A percentile compares a stretch with the other conserved stretches of the same genome.
Conservation (phyloP, 2,797 vertebrate species). For the Enteromius viviparus region DNA sequence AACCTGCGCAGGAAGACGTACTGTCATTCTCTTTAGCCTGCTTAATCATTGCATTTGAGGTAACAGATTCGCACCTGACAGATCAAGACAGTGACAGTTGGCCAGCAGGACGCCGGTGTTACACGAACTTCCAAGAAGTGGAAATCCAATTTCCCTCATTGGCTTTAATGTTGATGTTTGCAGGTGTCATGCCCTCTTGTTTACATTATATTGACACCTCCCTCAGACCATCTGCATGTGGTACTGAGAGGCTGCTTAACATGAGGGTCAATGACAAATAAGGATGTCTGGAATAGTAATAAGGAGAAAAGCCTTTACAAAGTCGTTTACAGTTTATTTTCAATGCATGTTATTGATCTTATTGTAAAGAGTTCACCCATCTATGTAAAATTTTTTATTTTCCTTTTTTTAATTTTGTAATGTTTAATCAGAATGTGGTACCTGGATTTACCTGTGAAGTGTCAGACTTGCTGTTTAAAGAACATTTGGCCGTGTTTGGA, state of each 20-base stretch:
- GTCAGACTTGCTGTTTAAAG: not conserved
- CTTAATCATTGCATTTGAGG: not conserved
- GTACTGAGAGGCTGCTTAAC: conserved; percentile 7
- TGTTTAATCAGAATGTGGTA: not conserved
- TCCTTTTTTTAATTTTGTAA: not conserved
- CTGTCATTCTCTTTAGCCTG: not conserved
- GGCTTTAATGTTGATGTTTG: conserved; percentile 30
- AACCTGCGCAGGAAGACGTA: not conserved
- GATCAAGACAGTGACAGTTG: not conserved
- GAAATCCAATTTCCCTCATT: conserved; percentile 24
- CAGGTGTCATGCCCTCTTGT: conserved; percentile 34
- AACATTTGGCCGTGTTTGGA: not conserved
- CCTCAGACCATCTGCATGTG: not conserved
- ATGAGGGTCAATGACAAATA: not conserved
- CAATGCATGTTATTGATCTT: not conserved
- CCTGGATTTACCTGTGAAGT: not conserved
- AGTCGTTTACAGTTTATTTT: not conserved
- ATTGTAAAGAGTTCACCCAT: not conserved
- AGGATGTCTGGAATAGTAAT: not conserved
- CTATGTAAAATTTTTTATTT: not conserved
- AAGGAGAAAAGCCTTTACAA: not conserved
- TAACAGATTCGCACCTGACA: not conserved
- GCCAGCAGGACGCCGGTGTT: conserved; percentile 6
- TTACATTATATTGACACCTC: conserved; percentile 11
- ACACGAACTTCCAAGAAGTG: conserved; percentile 17